phyloP scores from a whole-genome alignment of 2,113 vertebrate species.

The Ptilorrhoa leucosticta region DNA sequence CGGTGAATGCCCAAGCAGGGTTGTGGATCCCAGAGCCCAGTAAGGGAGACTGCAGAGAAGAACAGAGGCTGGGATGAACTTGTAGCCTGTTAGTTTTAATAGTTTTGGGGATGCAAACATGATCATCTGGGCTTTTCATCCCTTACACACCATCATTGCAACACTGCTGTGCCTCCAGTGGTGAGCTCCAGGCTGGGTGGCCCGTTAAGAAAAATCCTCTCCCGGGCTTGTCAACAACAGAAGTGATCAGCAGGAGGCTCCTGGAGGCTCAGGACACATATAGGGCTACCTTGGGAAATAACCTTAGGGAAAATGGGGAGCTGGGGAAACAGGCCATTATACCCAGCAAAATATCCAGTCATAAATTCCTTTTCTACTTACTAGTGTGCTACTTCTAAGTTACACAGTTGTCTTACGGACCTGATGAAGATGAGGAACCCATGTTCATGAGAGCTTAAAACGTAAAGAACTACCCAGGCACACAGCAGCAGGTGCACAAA shows the following conservation, averaged over 20 bases:
- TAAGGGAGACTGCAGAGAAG: not conserved
- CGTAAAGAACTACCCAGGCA: not conserved
- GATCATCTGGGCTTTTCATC: not conserved
- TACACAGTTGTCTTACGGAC: not conserved
- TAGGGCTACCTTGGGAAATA: not conserved
- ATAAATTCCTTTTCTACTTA: not conserved
- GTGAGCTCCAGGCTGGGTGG: not conserved
- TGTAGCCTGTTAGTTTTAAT: not conserved
- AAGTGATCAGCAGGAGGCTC: not conserved
- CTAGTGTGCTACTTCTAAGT: not conserved
- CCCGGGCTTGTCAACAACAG: not conserved
- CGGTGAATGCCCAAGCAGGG: not conserved
- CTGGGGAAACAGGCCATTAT: not conserved
- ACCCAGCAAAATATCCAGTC: not conserved
- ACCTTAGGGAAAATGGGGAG: not conserved
- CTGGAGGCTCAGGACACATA: not conserved
- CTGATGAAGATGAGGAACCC: not conserved
- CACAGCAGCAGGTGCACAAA: not conserved
- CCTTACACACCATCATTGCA: not conserved
- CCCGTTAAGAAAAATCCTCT: not conserved
- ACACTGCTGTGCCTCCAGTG: not conserved
- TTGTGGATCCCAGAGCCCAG: not conserved
- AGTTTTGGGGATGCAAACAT: not conserved
- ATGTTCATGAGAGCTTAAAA: not conserved
- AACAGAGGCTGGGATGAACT: not conserved